Percentiles rank a stretch among this genome's conserved stretches.
phyloP scores from a whole-genome alignment of 2,888 invertebrate genomes.

The Caenorhabditis macrosperma region DNA sequence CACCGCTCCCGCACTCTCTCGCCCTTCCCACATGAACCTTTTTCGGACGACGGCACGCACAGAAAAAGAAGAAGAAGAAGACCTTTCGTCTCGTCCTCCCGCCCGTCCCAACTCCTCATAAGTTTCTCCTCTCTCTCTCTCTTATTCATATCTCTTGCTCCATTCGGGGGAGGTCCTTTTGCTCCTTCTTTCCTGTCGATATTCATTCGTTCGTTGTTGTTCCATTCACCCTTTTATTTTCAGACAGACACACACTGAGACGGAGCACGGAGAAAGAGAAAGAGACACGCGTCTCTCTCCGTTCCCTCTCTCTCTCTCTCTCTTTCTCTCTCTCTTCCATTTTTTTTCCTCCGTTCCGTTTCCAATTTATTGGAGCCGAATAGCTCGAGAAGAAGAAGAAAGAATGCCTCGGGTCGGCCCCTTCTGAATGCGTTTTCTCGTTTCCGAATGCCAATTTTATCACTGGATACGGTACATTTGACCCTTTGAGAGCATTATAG shows the following conservation, averaged over 20 bases:
- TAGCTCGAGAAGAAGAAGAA: neutral
- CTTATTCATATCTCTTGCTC: conserved; percentile 42
- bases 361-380: conserved; percentile 43
- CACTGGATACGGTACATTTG: too few relatives aligned
- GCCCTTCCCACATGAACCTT: conserved; percentile 49
- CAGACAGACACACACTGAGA: conserved; percentile 29
- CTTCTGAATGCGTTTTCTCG: neutral
- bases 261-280: too few relatives aligned
- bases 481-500: too few relatives aligned
- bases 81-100: conserved; percentile 32
- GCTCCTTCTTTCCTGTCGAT: conserved; percentile 37
- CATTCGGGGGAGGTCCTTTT: conserved; percentile 42
- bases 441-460: too few relatives aligned
- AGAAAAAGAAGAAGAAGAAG: conserved; percentile 28
- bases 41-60: conserved; percentile 9
- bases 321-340: conserved; percentile 28
- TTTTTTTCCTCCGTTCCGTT: conserved; percentile 37
- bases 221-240: conserved; percentile 44
- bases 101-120: conserved; percentile 46
- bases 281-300: conserved; percentile 11
- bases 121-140: too few relatives aligned
- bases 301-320: conserved; percentile 14
- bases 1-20: conserved; percentile 27
- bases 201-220: conserved; percentile 51
- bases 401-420: neutral